Percentiles rank a stretch among this genome's conserved stretches.
phyloP scores from a whole-genome alignment of 2,888 invertebrate species.

The Nemotelus nigrinus region DNA sequence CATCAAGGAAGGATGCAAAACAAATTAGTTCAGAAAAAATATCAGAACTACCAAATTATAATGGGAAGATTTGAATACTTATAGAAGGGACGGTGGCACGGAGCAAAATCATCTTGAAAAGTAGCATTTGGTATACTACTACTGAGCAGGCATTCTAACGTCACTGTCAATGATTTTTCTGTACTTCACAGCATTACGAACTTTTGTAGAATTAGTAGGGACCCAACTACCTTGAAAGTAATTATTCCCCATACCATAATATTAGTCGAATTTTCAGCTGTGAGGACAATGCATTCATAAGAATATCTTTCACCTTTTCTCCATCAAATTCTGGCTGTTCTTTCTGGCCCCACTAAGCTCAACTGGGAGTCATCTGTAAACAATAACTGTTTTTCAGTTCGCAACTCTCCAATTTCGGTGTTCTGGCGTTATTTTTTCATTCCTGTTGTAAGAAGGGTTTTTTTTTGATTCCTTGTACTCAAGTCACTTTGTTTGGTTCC shows the following conservation, averaged over 20 bases:
- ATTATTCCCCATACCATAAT: not conserved
- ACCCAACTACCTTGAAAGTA: not conserved
- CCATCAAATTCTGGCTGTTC: not conserved
- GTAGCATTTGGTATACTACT: not conserved
- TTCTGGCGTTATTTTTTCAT: not conserved
- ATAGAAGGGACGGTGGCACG: not conserved
- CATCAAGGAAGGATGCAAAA: no score
- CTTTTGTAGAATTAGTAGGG: not conserved
- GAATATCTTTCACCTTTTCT: not conserved
- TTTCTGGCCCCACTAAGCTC: not conserved
- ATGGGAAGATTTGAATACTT: not conserved
- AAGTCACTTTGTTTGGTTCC: no score
- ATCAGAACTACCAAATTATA: not conserved
- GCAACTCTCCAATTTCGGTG: not conserved
- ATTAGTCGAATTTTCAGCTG: not conserved
- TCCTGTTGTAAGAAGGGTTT: no score
- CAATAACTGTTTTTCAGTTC: not conserved
- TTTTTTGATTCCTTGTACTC: no score
- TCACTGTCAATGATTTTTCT: not conserved
- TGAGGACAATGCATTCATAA: not conserved
- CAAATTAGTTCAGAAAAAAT: no score
- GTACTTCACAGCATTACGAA: not conserved
- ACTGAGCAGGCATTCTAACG: not conserved
- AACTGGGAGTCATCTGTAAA: not conserved
- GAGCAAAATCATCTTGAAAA: not conserved